Evolutionary conservation across 2,113 vertebrate genomes (phyloP), one percentile per base, ranked within the genome.

Genomic region (Asarcornis scutulata): DNA sequence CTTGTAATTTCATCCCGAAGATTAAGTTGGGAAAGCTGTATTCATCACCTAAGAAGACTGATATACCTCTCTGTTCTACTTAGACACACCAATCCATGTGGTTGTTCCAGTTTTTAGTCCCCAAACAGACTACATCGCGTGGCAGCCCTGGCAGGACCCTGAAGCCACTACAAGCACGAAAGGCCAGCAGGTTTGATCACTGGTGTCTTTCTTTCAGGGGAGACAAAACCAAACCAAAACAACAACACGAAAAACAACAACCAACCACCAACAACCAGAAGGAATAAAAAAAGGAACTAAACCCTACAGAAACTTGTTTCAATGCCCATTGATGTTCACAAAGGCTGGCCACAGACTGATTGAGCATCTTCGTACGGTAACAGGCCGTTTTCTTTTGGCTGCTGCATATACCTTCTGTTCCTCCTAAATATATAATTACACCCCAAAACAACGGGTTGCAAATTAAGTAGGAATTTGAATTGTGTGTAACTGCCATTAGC

Each of bases 61-160:
- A 8, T 2, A 36, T 6, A 68, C 14, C 2, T 27, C 83, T 67
- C 40, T 56, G 34, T 23, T 93, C 55, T 62, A 17, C 59, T 63
- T 27, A 68, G n/a, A 36, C 20, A 76, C 68, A 58, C 18, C 13
- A 69, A 7, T 5, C 6, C 27, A 11, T 25, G 46, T 52, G 29
- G 32, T 55, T 67, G 29, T 58, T 67, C 26, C 71, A 68, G 7
- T 13, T 73, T 73, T 38, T 62, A 13, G 48, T 91, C 48, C 53
- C 31, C 67, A 69, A 66, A 68, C 4, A 27, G 21, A 8, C 27
- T 32, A 10, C 6, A 40, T 53, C 20, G 20, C 0, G 0, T 36
- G 74, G 36, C 66, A 78, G 71, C 29, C 26, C 36, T 38, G 42
- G 59, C 25, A 75, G 66, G 40, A 77, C 55, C 6, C 20, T 18